Percentiles rank a stretch among this genome's conserved stretches.
phyloP scores from a whole-genome alignment of 1,140 invertebrate species.

The Euwallacea similis region DNA sequence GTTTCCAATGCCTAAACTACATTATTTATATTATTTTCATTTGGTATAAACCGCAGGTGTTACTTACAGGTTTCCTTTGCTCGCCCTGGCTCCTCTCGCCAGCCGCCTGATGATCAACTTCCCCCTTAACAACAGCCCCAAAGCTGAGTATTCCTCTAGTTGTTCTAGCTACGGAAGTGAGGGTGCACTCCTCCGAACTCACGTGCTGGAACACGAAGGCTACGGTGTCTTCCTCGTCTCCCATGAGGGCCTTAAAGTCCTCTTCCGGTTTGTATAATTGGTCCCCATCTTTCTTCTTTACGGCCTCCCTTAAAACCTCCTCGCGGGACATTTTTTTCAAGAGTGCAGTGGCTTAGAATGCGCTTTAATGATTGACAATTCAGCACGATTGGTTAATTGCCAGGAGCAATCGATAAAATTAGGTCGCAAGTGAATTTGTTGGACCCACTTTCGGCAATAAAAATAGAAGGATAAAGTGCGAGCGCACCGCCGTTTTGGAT shows the following conservation, averaged over 20 bases:
- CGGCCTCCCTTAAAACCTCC: constrained; percentile 26
- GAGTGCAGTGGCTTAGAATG: background rate
- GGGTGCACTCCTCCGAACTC: constrained; percentile 20
- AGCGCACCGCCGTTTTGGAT: background rate
- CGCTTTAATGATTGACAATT: background rate
- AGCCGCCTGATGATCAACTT: constrained; percentile 17
- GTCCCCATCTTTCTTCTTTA: constrained; percentile 32
- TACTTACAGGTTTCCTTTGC: constrained; percentile 30
- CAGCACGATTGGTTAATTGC: constrained; percentile 14
- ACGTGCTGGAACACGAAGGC: constrained; percentile 37
- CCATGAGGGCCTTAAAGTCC: constrained; percentile 32
- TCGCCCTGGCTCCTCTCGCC: background rate
- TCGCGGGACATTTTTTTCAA: constrained; percentile 3
- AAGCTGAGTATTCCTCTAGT: constrained; percentile 34
- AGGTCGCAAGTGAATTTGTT: constrained; percentile 7
- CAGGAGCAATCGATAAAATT: constrained; percentile 28
- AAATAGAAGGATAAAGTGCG: constrained; percentile 19
- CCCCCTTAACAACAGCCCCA: constrained; percentile 32
- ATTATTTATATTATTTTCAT: background rate
- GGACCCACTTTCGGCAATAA: constrained; percentile 10
- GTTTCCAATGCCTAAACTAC: constrained; percentile 37
- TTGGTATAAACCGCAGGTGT: background rate
- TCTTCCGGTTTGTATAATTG: constrained; percentile 32
- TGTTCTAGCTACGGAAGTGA: constrained; percentile 28
- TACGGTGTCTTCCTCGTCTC: constrained; percentile 33